phyloP scores from a whole-genome alignment of 2,797 vertebrate genomes.

The Spatula clypeata region DNA sequence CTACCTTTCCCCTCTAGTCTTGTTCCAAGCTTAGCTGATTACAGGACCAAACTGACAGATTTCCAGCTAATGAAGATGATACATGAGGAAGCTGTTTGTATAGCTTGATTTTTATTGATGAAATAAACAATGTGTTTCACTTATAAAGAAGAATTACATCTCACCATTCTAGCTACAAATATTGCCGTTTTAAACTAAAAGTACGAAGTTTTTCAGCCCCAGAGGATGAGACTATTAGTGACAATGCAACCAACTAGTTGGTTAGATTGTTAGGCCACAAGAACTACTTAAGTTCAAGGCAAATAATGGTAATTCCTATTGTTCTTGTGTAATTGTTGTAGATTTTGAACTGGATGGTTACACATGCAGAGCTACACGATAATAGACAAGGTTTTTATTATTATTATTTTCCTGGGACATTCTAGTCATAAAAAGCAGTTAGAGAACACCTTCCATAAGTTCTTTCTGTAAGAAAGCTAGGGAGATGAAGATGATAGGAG shows the following conservation, averaged over 20 bases:
- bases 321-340: background rate
- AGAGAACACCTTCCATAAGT: background rate
- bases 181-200: background rate
- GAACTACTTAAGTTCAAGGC: background rate
- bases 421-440: background rate
- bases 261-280: background rate
- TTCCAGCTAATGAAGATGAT: constrained; percentile 48
- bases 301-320: background rate
- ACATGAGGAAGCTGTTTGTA: background rate
- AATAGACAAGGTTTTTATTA: background rate
- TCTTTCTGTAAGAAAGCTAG: background rate
- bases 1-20: constrained; percentile 58
- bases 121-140: background rate
- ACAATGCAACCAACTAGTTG: background rate
- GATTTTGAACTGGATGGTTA: background rate
- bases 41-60: constrained; percentile 54
- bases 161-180: background rate
- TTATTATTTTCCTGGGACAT: background rate
- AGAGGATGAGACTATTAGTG: background rate
- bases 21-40: constrained; percentile 56
- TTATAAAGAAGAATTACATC: background rate
- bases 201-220: background rate
- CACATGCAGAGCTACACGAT: rapidly evolving
- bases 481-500: background rate
- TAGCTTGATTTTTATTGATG: constrained; percentile 3